Conservation (phyloP, 37 sponge, comb jelly and placozoan species). For the Chondrosia reniformis region DNA sequence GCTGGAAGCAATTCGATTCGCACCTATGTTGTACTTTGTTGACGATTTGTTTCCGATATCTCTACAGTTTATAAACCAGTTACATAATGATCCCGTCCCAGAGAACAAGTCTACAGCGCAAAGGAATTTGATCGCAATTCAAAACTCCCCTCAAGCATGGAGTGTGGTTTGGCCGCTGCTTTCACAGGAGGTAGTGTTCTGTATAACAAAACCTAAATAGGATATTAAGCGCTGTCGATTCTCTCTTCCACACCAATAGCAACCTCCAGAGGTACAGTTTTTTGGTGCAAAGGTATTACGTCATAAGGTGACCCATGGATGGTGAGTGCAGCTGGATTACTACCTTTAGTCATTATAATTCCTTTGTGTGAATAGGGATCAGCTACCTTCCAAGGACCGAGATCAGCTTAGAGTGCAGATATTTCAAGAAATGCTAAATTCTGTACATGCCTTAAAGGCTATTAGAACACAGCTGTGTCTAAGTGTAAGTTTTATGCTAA, state of each 20-base stretch:
- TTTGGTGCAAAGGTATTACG: constrained; percentile 64
- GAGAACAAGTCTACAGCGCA: constrained; percentile 38
- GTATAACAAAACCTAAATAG: no score
- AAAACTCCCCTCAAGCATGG: constrained; percentile 52
- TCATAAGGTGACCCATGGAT: constrained; percentile 44
- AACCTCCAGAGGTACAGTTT: constrained; percentile 36
- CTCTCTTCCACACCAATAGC: constrained; percentile 1
- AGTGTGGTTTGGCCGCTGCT: constrained; percentile 50
- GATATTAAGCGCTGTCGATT: no score
- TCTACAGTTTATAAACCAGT: constrained; percentile 48
- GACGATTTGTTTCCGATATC: no score
- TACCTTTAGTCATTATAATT: background rate
- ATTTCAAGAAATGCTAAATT: constrained; percentile 43
- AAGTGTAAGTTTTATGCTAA: constrained; percentile 7
- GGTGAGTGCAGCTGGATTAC: constrained; percentile 24
- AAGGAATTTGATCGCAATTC: constrained; percentile 45
- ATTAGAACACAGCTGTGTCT: constrained; percentile 56
- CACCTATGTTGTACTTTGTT: no score
- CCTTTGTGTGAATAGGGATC: constrained; percentile 28
- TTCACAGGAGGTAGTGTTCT: constrained; percentile 46
- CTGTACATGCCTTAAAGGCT: constrained; percentile 23
- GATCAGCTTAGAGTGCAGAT: constrained; percentile 40
- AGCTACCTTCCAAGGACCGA: constrained; percentile 56
- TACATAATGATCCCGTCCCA: constrained; percentile 47
- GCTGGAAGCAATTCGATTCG: no score